Evolutionary conservation across 2,888 invertebrate species (phyloP), one percentile per base, ranked within the genome.

Genomic region (Apantesis nais): DNA sequence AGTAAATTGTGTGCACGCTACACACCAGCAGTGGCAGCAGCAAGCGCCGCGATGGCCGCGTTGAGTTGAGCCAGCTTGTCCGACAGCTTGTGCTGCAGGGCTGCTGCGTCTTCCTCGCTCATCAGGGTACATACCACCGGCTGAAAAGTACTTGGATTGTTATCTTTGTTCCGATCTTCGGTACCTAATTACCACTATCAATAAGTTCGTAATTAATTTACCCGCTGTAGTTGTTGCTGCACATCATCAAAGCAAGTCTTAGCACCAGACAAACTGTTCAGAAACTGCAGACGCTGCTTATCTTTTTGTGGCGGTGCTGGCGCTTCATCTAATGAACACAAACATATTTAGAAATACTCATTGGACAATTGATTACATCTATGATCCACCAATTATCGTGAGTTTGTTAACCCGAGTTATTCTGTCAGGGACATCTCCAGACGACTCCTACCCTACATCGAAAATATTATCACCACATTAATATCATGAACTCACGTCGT

Each of bases 181-280:
- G n/a, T n/a, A n/a, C n/a, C 22, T n/a, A 52, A 52, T 8, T 11
- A 52, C n/a, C 22, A 22, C 0, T 9, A 52, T 8, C 22, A 11
- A 52, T 22, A 52, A n/a, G 22, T 52, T 9, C 2, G 48, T 52
- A n/a, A 8, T 22, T 25, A 9, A 55, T 12, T 62, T 11, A 82
- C 85, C 80, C 85, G 76, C n/a, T 83, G 74, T n/a, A 89, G 70
- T 29, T 82, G 81, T 25, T 83, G 77, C n/a, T 85, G 83, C 2
- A 84, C 85, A 1, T 80, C 78, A 8, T 73, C 73, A 37, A 90
- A 67, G 29, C 74, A 78, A 1, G 78, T 77, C 64, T 79, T 82
- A 2, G 83, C 78, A 0, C 73, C 74, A 2, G 84, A 68, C n/a
- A 83, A 68, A 1, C 79, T 80, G 16, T 74, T 81, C 2, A 83